Evolutionary conservation across 2,797 vertebrate genomes (phyloP), one percentile per base, ranked within the genome.

Genomic region (Schizopygopsis pylzovi): DNA sequence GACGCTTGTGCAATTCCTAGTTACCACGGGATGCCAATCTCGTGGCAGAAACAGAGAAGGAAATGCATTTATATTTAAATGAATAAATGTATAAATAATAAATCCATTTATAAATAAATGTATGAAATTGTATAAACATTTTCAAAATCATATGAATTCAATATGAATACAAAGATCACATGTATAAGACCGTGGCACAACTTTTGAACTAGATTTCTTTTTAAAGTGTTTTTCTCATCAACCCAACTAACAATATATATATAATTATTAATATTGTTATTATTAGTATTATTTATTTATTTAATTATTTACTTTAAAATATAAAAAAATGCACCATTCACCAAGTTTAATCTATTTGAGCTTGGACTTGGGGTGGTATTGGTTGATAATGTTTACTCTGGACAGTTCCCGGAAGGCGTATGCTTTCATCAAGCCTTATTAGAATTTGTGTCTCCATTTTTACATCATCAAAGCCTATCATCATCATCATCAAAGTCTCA

Each of bases 381-480:
- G 52, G 33, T 78, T 61, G 71, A 77, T 84, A 77, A 87, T 87
- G 82, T 84, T 84, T 84, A 87, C 83, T 68, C 78, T 84, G 81
- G 61, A 84, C 78, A 84, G 71, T 84, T 63, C 28, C 82, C 45
- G 15, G 33, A 77, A 76, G 71, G 72, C 33, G 10, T 63, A 13
- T 2, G 37, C 83, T 85, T 87, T 72, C 52, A 85, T 82, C 79
- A 85, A 65, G 65, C 39, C 86, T 71, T 78, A 82, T 82, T 85
- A 78, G 72, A 63, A 71, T 79, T 78, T 63, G 65, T 85, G 83
- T 84, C 78, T 78, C 52, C 43, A 72, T 76, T 87, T 81, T 87
- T 52, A 65, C 49, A 33, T 33, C 33, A 33, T 33, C 33, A 33
- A 33, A 33, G 33, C 33, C 33, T 33, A 33, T 33, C 33, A 33